Evolutionary conservation across 1,140 invertebrate species (phyloP).

Genomic region (Trinorchestia longiramus): DNA sequence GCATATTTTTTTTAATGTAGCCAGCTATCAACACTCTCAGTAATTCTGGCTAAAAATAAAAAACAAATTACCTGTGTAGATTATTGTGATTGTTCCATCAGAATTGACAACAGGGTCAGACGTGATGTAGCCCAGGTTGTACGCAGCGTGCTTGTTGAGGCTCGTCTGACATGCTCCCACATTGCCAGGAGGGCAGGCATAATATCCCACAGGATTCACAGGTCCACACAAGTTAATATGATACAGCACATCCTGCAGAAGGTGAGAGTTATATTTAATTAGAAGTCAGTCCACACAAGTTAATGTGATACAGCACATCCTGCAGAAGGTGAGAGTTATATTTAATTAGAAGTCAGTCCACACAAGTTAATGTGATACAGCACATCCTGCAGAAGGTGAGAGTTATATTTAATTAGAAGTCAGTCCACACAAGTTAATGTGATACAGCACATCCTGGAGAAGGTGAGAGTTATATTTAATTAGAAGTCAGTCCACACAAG

Average conservation of each 20-base stretch:
- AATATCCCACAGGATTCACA: conserved; percentile 57
- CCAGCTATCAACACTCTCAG: not conserved
- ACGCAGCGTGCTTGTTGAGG: conserved; percentile 44
- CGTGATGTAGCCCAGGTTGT: conserved; percentile 63
- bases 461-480: no score
- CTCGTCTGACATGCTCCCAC: conserved; percentile 63
- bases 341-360: no score
- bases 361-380: no score
- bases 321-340: no score
- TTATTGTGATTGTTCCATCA: conserved; percentile 62
- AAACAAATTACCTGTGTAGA: conserved; percentile 58
- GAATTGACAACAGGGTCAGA: conserved; percentile 61
- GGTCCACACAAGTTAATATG: conserved; percentile 63
- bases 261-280: not conserved
- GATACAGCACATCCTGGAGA: no score
- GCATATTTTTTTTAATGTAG: no score
- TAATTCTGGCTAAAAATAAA: not conserved
- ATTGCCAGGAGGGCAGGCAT: conserved; percentile 59
- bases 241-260: conserved; percentile 59
- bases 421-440: no score
- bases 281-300: no score
- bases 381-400: no score
- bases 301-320: no score
- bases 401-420: no score
- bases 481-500: conserved; percentile 63